Percentiles rank a stretch among this genome's conserved stretches.
Conservation (phyloP, 2,113 vertebrate genomes). For the Corythoichthys haematopterus region DNA sequence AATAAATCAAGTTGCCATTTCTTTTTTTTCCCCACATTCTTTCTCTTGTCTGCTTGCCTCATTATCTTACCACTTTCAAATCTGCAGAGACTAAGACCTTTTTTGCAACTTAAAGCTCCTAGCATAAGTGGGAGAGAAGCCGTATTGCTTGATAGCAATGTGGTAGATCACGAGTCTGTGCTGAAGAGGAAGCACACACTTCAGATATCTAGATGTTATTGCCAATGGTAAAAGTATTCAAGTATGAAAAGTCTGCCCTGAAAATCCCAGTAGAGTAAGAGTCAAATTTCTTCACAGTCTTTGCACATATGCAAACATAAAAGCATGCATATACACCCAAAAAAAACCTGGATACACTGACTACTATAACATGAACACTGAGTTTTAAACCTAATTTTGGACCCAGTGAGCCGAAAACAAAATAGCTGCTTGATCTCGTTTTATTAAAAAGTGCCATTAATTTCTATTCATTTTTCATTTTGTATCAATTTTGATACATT, state of each 20-base stretch:
- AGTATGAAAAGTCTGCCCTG: not conserved
- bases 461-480: too few species aligned
- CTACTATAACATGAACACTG: not conserved
- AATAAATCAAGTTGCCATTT: conserved; percentile 18
- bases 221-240: conserved; percentile 20
- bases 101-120: conserved; percentile 19
- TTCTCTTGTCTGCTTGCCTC: conserved; percentile 15
- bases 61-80: conserved; percentile 23
- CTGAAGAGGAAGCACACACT: conserved; percentile 1
- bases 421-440: not conserved
- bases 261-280: not conserved
- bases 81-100: conserved; percentile 31
- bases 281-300: conserved; percentile 10
- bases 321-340: not conserved
- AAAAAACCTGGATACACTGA: not conserved
- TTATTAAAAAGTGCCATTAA: not conserved
- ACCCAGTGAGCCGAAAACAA: not conserved
- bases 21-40: not conserved
- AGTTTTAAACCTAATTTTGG: not conserved
- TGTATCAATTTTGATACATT: too few species aligned
- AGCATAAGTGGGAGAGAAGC: conserved; percentile 3
- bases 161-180: conserved; percentile 7
- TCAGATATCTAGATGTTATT: conserved; percentile 27
- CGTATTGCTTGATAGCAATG: conserved; percentile 8
- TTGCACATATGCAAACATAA: conserved; percentile 2